phyloP scores from a whole-genome alignment of 2,888 invertebrate species.

The Drosophila prostipennis region DNA sequence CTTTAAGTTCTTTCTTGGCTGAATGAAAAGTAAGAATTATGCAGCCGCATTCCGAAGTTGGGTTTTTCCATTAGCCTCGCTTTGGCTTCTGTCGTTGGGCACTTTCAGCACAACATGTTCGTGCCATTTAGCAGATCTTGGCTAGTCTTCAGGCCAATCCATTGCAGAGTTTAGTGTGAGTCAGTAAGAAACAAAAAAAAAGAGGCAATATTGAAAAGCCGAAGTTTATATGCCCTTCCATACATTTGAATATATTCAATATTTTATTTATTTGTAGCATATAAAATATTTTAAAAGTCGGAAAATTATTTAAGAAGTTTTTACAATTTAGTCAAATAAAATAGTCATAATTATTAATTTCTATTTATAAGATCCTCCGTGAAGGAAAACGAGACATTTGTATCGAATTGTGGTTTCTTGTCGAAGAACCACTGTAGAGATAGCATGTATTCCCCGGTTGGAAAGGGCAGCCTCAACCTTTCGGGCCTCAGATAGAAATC shows the following conservation, averaged over 20 bases:
- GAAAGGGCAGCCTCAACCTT: conserved; percentile 38
- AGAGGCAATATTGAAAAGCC: too few relatives aligned
- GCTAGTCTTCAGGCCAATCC: background rate
- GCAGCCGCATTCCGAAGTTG: conserved; percentile 21
- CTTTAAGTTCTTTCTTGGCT: background rate
- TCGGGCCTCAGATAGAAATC: conserved; percentile 25
- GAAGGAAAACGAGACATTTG: conserved; percentile 3
- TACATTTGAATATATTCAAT: too few relatives aligned
- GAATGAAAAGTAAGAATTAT: conserved; percentile 11
- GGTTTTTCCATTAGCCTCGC: conserved; percentile 21
- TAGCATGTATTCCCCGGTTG: conserved; percentile 33
- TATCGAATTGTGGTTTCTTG: conserved; percentile 8
- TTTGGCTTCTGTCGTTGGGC: conserved; percentile 14
- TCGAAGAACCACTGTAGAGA: conserved; percentile 1
- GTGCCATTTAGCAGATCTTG: conserved; percentile 31
- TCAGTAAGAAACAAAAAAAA: background rate
- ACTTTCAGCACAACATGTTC: conserved; percentile 23
- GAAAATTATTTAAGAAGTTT: too few relatives aligned
- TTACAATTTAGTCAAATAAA: too few relatives aligned
- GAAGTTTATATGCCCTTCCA: too few relatives aligned
- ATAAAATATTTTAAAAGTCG: too few relatives aligned
- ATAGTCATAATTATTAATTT: too few relatives aligned
- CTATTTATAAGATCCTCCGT: background rate
- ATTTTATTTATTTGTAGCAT: too few relatives aligned
- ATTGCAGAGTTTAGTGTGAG: conserved; percentile 16